These are phyloP conservation scores for Emydoidea blandingii DNA, from an alignment of 2,797 vertebrate species.

Conservation along the genomic window DNA sequence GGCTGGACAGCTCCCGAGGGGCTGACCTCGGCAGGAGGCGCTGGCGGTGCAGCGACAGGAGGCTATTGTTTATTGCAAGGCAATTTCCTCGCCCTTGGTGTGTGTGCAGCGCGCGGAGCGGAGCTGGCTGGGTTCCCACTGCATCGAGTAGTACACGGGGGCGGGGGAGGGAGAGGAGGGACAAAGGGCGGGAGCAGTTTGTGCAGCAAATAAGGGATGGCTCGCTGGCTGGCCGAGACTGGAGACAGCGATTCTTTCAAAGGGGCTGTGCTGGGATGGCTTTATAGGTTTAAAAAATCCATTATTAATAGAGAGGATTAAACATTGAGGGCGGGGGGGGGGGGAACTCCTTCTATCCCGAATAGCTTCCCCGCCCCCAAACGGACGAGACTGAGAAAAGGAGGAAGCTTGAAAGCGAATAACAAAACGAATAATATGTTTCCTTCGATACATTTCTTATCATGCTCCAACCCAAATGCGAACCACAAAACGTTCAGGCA, in stretches of 20 bases:
- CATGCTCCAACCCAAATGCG: not conserved
- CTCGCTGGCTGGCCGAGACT: slow-evolving; percentile 36
- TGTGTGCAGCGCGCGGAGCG: not conserved
- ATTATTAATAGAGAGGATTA: slow-evolving; percentile 29
- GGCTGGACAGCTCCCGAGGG: not conserved
- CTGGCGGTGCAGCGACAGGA: slow-evolving; percentile 2
- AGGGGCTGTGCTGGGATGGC: slow-evolving; percentile 29
- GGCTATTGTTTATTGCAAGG: slow-evolving; percentile 29
- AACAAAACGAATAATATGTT: not conserved
- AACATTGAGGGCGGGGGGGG: not conserved
- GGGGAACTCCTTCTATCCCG: not conserved
- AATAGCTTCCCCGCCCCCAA: not conserved
- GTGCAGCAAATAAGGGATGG: slow-evolving; percentile 74
- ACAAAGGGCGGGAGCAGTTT: slow-evolving; percentile 65
- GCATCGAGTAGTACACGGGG: slow-evolving; percentile 50
- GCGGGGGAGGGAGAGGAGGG: slow-evolving; percentile 31
- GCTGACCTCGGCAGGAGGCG: slow-evolving; percentile 46
- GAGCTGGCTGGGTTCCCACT: slow-evolving; percentile 50
- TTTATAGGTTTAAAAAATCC: slow-evolving; percentile 18
- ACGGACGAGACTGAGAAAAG: not conserved
- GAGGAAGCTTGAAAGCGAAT: not conserved
- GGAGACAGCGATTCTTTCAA: slow-evolving; percentile 56
- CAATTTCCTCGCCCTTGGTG: slow-evolving; percentile 24
- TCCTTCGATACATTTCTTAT: not conserved
- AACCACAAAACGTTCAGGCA: slow-evolving; percentile 59